phyloP scores from a whole-genome alignment of 2,113 vertebrate genomes.

The Ochotona curzoniae region DNA sequence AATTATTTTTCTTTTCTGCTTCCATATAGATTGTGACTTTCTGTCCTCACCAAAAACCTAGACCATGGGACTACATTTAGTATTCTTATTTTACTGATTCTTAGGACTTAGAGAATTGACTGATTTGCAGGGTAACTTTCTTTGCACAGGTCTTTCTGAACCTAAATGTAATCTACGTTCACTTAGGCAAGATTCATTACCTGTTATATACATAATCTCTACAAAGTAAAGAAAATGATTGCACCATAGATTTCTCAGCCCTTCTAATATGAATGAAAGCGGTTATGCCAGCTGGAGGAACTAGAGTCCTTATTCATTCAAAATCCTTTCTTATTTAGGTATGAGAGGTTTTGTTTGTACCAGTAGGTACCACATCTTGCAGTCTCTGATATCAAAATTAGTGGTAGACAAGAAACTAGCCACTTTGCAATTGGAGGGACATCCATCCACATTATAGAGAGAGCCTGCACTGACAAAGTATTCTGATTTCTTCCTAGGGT shows the following conservation, averaged over 20 bases:
- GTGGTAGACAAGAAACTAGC: background rate
- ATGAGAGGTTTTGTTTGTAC: background rate
- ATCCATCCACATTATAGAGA: background rate
- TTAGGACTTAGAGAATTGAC: background rate
- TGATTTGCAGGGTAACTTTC: background rate
- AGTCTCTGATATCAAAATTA: background rate
- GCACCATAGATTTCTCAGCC: background rate
- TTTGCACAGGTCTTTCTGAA: background rate
- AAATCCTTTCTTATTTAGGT: background rate
- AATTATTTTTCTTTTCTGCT: background rate
- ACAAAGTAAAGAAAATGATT: background rate
- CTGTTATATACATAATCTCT: background rate
- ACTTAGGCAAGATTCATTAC: background rate
- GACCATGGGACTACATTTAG: background rate
- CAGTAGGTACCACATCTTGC: background rate
- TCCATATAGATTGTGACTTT: background rate
- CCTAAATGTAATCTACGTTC: background rate
- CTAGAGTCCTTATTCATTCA: background rate
- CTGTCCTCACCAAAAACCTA: background rate
- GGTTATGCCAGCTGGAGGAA: background rate
- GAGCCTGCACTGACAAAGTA: background rate
- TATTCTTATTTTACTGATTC: background rate
- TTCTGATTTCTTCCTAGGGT: background rate
- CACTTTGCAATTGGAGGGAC: background rate
- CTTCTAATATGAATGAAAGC: background rate